Evolutionary conservation across 2,113 vertebrate genomes (phyloP), one percentile per base, ranked within the genome.

Genomic region (Pollachius pollachius): DNA sequence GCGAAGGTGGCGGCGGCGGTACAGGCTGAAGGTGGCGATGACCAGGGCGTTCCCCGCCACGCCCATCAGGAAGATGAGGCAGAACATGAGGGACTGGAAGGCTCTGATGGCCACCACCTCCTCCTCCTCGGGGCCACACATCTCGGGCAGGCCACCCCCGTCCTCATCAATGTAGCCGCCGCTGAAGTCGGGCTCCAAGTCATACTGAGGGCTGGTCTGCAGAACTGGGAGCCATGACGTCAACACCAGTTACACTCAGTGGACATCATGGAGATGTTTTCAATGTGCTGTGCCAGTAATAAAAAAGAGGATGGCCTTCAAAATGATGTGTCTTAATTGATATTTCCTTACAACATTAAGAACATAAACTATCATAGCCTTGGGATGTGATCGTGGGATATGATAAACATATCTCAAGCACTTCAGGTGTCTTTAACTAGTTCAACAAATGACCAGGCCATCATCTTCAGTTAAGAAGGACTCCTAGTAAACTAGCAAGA

Each of bases 41-140:
- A 98, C 94, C 72, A 98, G 80, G 60, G 85, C 86, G 2, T 99
- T 98, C 8, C 97, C 97, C 0, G 59, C 67, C 0, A 86, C 48
- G 5, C 97, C 97, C 65, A 95, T 74, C 15, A 90, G 69, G 3
- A 93, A 95, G 67, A 97, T 87, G 5, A 90, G 61, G 62, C 92
- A 30, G 70, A 94, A 95, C 23, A 93, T 27, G 0, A 82, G 87
- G 0, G 90, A 88, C 83, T 96, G 95, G 85, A 96, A 94, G 15
- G 60, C 73, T 9, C 81, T 87, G 66, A 93, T 92, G 56, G 87
- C 85, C 9, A 1, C 41, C 0, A 82, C 41, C 72, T 84, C 78
- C 30, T 93, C 85, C 6, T 66, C 73, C 0, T 62, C 85, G 54
- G 92, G 85, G 21, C 92, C 90, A 5, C 97, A 98, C 54, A 88